Conservation (phyloP, 2,888 invertebrate species). For the Argyresthia goedartella region DNA sequence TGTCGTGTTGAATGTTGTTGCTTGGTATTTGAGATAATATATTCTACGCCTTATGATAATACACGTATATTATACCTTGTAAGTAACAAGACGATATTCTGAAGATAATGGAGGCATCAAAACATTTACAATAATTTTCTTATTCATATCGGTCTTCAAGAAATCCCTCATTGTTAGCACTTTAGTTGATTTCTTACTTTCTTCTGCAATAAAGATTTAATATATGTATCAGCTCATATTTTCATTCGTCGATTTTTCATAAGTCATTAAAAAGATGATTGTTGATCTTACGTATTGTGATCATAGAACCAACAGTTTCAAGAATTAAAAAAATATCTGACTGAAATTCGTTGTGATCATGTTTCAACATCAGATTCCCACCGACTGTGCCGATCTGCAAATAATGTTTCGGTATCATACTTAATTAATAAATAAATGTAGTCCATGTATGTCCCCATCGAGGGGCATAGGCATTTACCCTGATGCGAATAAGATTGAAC, state of each 20-base stretch:
- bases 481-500: no score
- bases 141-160: slow-evolving; percentile 1
- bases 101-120: slow-evolving; percentile 22
- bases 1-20: not conserved
- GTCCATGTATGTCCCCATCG: no score
- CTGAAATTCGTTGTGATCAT: slow-evolving; percentile 71
- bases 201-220: no score
- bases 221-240: no score
- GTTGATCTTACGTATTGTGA: not conserved
- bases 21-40: not conserved
- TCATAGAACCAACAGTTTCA: slow-evolving; percentile 21
- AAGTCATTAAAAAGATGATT: not conserved
- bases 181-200: not conserved
- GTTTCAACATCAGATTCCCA: slow-evolving; percentile 69
- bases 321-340: slow-evolving; percentile 74
- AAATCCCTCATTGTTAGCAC: not conserved
- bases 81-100: slow-evolving; percentile 22
- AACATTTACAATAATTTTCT: not conserved
- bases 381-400: slow-evolving; percentile 68
- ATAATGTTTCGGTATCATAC: not conserved
- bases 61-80: slow-evolving; percentile 23
- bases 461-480: no score
- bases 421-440: not conserved
- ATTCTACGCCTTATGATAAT: not conserved
- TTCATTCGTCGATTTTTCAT: not conserved